These are phyloP conservation scores for Periplaneta americana DNA, from an alignment of 1,140 invertebrate species.

Conservation along the genomic window DNA sequence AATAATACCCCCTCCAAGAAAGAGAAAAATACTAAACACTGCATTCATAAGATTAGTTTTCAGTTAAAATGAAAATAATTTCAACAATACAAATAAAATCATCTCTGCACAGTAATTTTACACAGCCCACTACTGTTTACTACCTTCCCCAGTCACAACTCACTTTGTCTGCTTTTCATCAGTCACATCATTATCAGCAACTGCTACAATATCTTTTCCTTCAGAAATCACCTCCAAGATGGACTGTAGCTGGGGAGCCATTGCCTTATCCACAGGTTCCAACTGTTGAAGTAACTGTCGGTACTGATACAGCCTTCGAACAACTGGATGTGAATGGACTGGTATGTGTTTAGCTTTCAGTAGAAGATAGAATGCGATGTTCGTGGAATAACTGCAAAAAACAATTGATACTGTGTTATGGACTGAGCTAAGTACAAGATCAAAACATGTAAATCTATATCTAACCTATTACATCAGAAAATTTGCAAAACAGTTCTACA, in stretches of 20 bases:
- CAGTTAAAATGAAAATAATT: no score
- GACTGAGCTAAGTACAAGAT: no score
- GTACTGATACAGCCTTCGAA: slow-evolving; percentile 75
- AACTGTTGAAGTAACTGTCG: slow-evolving; percentile 69
- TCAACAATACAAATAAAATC: no score
- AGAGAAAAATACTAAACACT: no score
- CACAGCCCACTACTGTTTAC: no score
- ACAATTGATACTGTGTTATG: slow-evolving; percentile 13
- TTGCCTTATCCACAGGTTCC: slow-evolving; percentile 52
- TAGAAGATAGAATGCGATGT: slow-evolving; percentile 81
- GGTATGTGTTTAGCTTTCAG: slow-evolving; percentile 66
- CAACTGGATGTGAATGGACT: slow-evolving; percentile 76
- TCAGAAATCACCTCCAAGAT: slow-evolving; percentile 35
- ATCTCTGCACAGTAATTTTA: no score
- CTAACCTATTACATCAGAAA: no score
- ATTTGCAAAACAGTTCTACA: no score
- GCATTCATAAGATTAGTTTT: no score
- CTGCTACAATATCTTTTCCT: slow-evolving; percentile 25
- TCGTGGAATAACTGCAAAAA: slow-evolving; percentile 66
- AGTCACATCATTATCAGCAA: not conserved
- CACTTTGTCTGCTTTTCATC: not conserved
- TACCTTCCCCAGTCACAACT: not conserved
- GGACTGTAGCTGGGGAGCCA: slow-evolving; percentile 57
- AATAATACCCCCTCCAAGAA: no score
- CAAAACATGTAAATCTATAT: no score